Evolutionary conservation across 2,888 invertebrate genomes (phyloP).

Genomic region (Hylaea fasciaria): DNA sequence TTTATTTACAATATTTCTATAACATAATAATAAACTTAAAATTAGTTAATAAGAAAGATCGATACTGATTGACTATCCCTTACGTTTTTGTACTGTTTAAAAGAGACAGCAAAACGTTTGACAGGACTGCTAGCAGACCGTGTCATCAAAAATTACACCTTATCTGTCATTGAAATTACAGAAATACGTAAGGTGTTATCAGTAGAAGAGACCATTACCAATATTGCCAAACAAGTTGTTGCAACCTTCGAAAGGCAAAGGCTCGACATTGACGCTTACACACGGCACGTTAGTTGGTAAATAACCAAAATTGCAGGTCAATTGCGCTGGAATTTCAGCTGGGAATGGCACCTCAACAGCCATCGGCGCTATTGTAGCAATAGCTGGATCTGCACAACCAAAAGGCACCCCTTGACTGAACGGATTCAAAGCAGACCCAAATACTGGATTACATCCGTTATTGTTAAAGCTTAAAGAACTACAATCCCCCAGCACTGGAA

Average conservation of each 20-base stretch:
- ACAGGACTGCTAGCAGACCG: no score
- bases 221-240: constrained; percentile 30
- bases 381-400: constrained; percentile 6
- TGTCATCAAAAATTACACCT: no score
- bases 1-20: constrained; percentile 1
- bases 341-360: constrained; percentile 55
- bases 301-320: constrained; percentile 55
- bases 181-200: constrained; percentile 14
- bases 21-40: constrained; percentile 9
- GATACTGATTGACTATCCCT: no score
- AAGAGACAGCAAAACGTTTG: no score
- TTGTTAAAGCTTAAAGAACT: neutral
- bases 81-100: no score
- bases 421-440: constrained; percentile 1
- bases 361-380: constrained; percentile 34
- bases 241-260: constrained; percentile 42
- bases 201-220: constrained; percentile 42
- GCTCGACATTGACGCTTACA: constrained; percentile 56
- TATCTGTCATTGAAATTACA: no score
- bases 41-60: constrained; percentile 4
- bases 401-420: neutral
- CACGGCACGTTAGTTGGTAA: constrained; percentile 49
- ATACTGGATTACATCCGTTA: constrained; percentile 3
- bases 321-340: constrained; percentile 56
- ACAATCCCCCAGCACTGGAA: no score